Base-by-base conservation (phyloP, 2,113 vertebrate genomes). In the Poecile atricapillus region DNA sequence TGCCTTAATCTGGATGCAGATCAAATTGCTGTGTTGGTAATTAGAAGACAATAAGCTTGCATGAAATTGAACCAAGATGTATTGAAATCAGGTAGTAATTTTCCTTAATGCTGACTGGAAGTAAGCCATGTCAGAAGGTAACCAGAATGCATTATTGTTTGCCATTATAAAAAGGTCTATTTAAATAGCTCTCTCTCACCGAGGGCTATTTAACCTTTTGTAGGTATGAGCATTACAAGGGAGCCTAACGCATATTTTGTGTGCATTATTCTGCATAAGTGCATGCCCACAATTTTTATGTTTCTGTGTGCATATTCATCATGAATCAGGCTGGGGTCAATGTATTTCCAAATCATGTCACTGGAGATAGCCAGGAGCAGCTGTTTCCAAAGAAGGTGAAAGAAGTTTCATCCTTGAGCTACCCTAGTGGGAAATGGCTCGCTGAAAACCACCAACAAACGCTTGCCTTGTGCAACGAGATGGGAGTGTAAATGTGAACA, bases 11-110 rank as follows among this genome's bases (percentile, higher is more conserved):
- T 89, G 95, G 92, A 89, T 81, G 74, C 53, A 10, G 67, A 31
- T 95, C 93, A 93, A 91, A 92, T 94, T 59, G 52, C 71, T 97
- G 43, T 85, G 82, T 87, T 92, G 68, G 44, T 95, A 94, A 96
- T 97, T 96, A 98, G 86, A 91, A 97, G 86, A 96, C 75, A 93
- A 78, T 97, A 96, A 88, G 78, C 69, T 92, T 86, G 53, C 67
- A 65, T 91, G 89, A 95, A 96, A 92, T 69, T 91, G 88, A 95
- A 94, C 84, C 70, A 79, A 96, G 94, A 92, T 77, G 44, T 86
- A 93, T 85, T 90, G 94, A 83, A 92, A 89, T 78, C 83, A 35
- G 35, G 78, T 68, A 81, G 90, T 94, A 93, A 95, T 97, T 97
- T 88, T 96, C 82, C 88, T 90, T 94, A 97, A 88, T 75, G 71